phyloP scores from a whole-genome alignment of 2,113 vertebrate species.

The Poeciliopsis occidentalis region DNA sequence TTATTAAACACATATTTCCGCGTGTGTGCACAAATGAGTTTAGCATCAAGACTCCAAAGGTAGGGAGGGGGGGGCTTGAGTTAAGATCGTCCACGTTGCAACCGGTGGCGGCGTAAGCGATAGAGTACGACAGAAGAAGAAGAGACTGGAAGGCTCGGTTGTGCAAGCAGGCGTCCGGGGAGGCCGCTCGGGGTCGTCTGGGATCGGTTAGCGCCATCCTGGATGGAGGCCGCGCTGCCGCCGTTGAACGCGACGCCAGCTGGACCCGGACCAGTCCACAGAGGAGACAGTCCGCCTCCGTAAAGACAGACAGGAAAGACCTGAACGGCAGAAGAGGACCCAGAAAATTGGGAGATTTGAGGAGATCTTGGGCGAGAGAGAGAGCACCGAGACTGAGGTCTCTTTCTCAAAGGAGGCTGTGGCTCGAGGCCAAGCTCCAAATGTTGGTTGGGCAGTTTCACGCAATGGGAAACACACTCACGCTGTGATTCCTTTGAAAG shows the following conservation, averaged over 20 bases:
- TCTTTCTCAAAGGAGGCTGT: neutral
- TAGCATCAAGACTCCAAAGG: neutral
- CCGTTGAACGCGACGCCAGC: constrained; percentile 33
- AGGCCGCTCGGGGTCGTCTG: constrained; percentile 45
- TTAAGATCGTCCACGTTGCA: too few relatives aligned
- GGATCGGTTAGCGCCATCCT: constrained; percentile 47
- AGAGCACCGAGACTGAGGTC: neutral
- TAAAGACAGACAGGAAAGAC: constrained; percentile 14
- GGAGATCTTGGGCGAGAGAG: neutral
- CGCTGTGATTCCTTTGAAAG: neutral
- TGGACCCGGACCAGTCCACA: constrained; percentile 42
- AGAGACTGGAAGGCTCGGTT: constrained; percentile 5
- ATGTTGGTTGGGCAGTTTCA: neutral
- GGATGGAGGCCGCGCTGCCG: constrained; percentile 17
- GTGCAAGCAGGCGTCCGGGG: constrained; percentile 28
- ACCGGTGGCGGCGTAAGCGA: too few relatives aligned
- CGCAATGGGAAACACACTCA: neutral
- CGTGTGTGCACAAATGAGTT: constrained; percentile 4
- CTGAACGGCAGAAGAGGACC: constrained; percentile 6
- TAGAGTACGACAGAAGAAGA: neutral
- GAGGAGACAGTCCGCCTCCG: constrained; percentile 41
- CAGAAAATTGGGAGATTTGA: constrained; percentile 14
- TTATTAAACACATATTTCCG: constrained; percentile 33
- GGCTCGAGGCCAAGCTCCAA: neutral
- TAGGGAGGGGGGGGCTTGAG: too few relatives aligned